phyloP scores from a whole-genome alignment of 2,113 vertebrate genomes.

The human (Homo sapiens) region GRCh38 chr2:205284001-205284500 shows the following conservation, averaged over 20 bases:
- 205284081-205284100: conserved; percentile 69
- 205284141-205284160: conserved; percentile 10
- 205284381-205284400: conserved; percentile 24
- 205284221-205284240: conserved; percentile 56
- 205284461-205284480: conserved; percentile 70
- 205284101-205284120: conserved; percentile 66
- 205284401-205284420: conserved; percentile 45
- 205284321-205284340: conserved; percentile 73
- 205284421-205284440: conserved; percentile 70
- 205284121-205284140: conserved; percentile 30
- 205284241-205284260: conserved; percentile 64
- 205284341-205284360: conserved; percentile 76
- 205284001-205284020: conserved; percentile 73
- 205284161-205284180: conserved; percentile 53
- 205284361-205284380: conserved; percentile 60
- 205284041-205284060: conserved; percentile 79
- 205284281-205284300: conserved; percentile 59
- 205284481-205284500: conserved; percentile 66
- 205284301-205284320: conserved; percentile 67
- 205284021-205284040: conserved; percentile 75
- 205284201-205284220: conserved; percentile 69
- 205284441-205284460: conserved; percentile 61
- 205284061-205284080: conserved; percentile 75
- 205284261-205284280: conserved; percentile 51
- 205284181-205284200: conserved; percentile 52